Evolutionary conservation across 2,888 invertebrate genomes (phyloP), one percentile per base, ranked within the genome.

Genomic region (Nomada fucata): DNA sequence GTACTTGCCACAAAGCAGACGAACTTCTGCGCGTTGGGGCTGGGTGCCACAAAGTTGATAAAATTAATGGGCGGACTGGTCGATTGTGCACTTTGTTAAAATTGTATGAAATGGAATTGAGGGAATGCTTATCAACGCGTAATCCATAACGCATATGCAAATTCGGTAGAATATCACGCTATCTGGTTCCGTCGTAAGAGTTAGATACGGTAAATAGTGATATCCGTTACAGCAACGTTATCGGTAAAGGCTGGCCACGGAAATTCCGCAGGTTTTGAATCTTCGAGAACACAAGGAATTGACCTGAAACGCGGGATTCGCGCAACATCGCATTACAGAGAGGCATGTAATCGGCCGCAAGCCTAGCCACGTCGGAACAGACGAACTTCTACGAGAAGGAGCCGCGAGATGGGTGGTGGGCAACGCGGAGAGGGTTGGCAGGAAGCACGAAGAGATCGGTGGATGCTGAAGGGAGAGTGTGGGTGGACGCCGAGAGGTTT

Each of bases 281-380:
- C 65, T 44, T 68, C 64, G 52, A 13, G 59, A 85, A 78, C 68
- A 82, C 67, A 52, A 78, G 50, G 74, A 80, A 85, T 82, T 76
- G 85, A 82, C 72, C 60, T 65, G 82, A 80, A 72, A 84, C 74
- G 89, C 85, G 88, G 88, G 90, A 91, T 92, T 90, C 91, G 91
- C 90, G 89, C 87, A 90, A 90, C 90, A 88, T 89, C 86, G 91
- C 91, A 92, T 92, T 92, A 93, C 92, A 90, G 90, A 87, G 90
- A 92, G 92, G 92, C 91, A 93, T 92, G 91, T 91, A 91, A 89
- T 89, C 86, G 91, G 90, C 91, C 91, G 89, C 91, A 89, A 90
- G 91, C 89, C 90, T 90, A 90, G 91, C 90, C 89, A 84, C 91
- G 90, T 88, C 85, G 86, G 88, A 89, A 89, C 88, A 85, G 88